Conservation (phyloP, 2,113 vertebrate genomes). For the Gambusia holbrooki region DNA sequence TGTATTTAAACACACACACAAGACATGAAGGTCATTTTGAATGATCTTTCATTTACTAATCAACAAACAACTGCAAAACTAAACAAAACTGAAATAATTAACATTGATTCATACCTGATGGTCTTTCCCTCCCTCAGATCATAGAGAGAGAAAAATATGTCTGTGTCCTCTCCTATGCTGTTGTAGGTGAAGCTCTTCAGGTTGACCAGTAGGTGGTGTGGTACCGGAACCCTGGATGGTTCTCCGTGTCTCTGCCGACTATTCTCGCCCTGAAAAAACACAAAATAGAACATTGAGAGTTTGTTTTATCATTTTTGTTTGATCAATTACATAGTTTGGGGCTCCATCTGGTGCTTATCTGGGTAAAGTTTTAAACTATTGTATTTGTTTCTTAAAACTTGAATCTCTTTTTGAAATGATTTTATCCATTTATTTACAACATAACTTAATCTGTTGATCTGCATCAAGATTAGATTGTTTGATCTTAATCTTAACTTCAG, state of each 20-base stretch:
- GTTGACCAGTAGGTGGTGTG: slow-evolving; percentile 95
- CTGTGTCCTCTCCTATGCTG: slow-evolving; percentile 94
- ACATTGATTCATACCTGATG: slow-evolving; percentile 83
- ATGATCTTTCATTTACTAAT: not conserved
- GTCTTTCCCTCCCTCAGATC: slow-evolving; percentile 94
- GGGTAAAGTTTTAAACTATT: not conserved
- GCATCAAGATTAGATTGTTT: too few relatives aligned
- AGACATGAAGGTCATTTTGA: not conserved
- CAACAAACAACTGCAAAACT: not conserved
- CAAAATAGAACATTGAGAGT: not conserved
- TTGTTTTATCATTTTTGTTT: not conserved
- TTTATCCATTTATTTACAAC: too few relatives aligned
- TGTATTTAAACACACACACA: too few relatives aligned
- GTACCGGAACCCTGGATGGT: slow-evolving; percentile 87
- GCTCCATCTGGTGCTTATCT: not conserved
- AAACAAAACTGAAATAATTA: not conserved
- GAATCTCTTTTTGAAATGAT: too few relatives aligned
- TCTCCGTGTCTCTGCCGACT: slow-evolving; percentile 89
- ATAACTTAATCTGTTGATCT: too few relatives aligned
- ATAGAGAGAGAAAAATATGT: slow-evolving; percentile 96
- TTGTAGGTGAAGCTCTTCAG: slow-evolving; percentile 98
- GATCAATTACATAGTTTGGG: not conserved
- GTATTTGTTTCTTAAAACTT: too few relatives aligned
- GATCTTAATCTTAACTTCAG: too few relatives aligned
- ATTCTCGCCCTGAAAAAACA: slow-evolving; percentile 82